Evolutionary conservation across 2,888 invertebrate genomes (phyloP).

Genomic region (Melieria omissa): DNA sequence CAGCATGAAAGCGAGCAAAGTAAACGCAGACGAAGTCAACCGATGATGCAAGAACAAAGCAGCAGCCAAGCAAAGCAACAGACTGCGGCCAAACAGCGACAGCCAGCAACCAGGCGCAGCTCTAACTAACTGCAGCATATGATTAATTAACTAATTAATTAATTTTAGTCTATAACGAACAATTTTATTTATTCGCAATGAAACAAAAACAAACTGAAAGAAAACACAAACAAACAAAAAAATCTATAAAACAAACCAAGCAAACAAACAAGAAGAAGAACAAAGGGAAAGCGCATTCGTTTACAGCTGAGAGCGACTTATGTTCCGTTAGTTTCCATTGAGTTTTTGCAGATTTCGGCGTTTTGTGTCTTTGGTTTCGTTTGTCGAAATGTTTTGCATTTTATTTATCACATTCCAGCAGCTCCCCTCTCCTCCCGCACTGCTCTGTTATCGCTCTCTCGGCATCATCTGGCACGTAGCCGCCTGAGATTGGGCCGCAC

Average conservation of each 20-base stretch:
- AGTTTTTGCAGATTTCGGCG: neutral
- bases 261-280: neutral
- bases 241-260: neutral
- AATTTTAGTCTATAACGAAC: neutral
- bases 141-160: no score
- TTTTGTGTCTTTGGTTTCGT: no score
- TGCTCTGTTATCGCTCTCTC: no score
- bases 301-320: neutral
- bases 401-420: no score
- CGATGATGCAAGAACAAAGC: no score
- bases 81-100: slow-evolving; percentile 4
- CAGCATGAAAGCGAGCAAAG: no score
- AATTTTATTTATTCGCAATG: slow-evolving; percentile 4
- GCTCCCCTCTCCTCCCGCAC: no score
- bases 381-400: no score
- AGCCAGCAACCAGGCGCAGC: neutral
- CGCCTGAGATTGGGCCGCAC: no score
- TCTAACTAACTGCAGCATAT: slow-evolving; percentile 6
- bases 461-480: no score
- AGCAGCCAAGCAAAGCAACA: no score
- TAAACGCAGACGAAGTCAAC: no score
- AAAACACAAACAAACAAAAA: neutral
- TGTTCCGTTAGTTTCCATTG: neutral
- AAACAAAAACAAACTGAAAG: neutral
- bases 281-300: slow-evolving; percentile 25